Evolutionary conservation across 2,797 vertebrate species (phyloP).

Genomic region (Siniperca undulata): DNA sequence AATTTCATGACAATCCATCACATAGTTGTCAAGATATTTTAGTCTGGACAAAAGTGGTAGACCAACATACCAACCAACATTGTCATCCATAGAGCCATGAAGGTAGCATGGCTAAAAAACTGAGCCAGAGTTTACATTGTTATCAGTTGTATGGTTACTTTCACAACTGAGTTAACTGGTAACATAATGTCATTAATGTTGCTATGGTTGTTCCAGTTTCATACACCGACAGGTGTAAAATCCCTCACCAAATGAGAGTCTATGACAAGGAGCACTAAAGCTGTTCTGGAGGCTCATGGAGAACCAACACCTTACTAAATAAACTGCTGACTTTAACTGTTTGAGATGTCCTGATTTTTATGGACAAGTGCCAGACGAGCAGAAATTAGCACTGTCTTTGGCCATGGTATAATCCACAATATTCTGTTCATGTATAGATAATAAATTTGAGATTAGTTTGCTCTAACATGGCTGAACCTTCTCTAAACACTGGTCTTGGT

Average conservation of each 20-base stretch:
- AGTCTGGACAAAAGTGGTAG: background rate
- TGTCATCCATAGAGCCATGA: background rate
- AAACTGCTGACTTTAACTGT: background rate
- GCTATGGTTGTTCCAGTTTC: background rate
- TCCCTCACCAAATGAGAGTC: background rate
- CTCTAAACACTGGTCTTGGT: conserved; percentile 1
- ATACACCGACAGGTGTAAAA: no score
- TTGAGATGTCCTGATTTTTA: conserved; percentile 8
- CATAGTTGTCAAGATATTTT: conserved; percentile 2
- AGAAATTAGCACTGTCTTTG: background rate
- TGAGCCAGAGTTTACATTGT: background rate
- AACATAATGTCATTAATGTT: background rate
- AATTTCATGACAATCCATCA: background rate
- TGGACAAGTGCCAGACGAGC: background rate
- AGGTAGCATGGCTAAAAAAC: background rate
- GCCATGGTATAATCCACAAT: conserved; percentile 18
- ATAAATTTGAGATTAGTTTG: conserved; percentile 15
- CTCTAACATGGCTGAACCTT: conserved; percentile 10
- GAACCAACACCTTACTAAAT: background rate
- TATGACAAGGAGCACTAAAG: background rate
- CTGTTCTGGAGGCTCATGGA: background rate
- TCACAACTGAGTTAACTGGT: background rate
- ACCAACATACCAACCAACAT: background rate
- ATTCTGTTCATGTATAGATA: conserved; percentile 3
- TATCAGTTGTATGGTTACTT: background rate